Conservation (phyloP, 2,113 vertebrate genomes). For the Grus americana region DNA sequence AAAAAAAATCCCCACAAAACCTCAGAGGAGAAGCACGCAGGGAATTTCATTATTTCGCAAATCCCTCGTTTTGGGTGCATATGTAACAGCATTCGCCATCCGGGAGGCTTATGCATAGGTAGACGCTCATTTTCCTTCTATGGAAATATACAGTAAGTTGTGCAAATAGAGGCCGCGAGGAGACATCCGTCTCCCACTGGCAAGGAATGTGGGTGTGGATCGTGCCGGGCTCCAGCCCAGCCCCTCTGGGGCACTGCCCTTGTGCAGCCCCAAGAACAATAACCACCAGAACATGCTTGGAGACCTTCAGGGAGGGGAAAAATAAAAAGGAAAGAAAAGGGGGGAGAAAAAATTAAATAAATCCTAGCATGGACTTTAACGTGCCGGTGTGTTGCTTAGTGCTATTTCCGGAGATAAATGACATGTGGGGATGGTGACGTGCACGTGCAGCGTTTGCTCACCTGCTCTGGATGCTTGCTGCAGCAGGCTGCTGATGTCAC, state of each 20-base stretch:
- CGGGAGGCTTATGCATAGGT: neutral
- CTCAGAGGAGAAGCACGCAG: constrained; percentile 52
- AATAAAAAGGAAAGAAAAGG: neutral
- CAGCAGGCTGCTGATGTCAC: neutral
- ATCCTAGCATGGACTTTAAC: neutral
- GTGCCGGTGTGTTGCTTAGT: rapidly evolving
- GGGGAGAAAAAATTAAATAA: neutral
- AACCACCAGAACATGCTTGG: neutral
- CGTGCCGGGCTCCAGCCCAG: neutral
- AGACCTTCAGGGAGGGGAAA: neutral
- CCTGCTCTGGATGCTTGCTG: neutral
- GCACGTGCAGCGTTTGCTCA: rapidly evolving
- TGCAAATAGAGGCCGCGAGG: constrained; percentile 31
- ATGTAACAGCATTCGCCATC: neutral
- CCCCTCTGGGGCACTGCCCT: constrained; percentile 18
- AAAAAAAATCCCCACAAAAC: neutral
- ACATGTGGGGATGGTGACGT: neutral
- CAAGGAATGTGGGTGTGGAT: constrained; percentile 69
- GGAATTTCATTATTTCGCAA: constrained; percentile 63
- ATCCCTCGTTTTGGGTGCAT: neutral
- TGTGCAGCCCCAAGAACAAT: neutral
- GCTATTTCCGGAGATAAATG: neutral
- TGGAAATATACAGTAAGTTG: constrained; percentile 33
- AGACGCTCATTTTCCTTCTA: constrained; percentile 48
- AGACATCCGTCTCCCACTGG: constrained; percentile 45